Conservation (phyloP, 2,113 vertebrate species). For the Rhea americana region DNA sequence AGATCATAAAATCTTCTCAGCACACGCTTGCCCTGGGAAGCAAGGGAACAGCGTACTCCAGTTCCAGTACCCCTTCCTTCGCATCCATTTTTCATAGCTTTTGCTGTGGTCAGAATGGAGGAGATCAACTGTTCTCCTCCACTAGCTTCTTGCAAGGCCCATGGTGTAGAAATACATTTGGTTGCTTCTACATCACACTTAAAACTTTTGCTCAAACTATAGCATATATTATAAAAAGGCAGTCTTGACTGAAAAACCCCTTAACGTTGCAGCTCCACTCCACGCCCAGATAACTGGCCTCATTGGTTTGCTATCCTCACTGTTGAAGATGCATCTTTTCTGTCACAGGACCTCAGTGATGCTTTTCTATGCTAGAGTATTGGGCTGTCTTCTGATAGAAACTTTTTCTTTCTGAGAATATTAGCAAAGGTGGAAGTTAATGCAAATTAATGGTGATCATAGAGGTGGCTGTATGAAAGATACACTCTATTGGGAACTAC, state of each 20-base stretch:
- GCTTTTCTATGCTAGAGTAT: background rate
- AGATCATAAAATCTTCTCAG: background rate
- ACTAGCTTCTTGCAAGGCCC: background rate
- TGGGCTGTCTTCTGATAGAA: background rate
- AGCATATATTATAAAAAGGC: background rate
- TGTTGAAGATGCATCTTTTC: background rate
- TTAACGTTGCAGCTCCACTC: rapidly evolving
- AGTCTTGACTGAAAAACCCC: background rate
- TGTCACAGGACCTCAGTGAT: background rate
- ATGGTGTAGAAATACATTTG: rapidly evolving
- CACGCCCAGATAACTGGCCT: too few relatives aligned
- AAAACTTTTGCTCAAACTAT: background rate
- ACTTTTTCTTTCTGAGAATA: background rate
- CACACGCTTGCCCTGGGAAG: rapidly evolving
- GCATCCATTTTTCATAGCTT: background rate
- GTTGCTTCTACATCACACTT: background rate
- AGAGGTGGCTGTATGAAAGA: background rate
- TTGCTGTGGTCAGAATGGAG: background rate
- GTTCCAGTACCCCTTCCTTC: too few relatives aligned
- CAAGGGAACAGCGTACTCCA: background rate
- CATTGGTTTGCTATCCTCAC: background rate
- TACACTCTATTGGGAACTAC: background rate
- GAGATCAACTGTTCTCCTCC: background rate
- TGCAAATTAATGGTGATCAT: background rate
- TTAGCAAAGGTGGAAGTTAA: background rate